Base-by-base conservation (phyloP, 2,797 vertebrate genomes). In the Alfaro cultratus region DNA sequence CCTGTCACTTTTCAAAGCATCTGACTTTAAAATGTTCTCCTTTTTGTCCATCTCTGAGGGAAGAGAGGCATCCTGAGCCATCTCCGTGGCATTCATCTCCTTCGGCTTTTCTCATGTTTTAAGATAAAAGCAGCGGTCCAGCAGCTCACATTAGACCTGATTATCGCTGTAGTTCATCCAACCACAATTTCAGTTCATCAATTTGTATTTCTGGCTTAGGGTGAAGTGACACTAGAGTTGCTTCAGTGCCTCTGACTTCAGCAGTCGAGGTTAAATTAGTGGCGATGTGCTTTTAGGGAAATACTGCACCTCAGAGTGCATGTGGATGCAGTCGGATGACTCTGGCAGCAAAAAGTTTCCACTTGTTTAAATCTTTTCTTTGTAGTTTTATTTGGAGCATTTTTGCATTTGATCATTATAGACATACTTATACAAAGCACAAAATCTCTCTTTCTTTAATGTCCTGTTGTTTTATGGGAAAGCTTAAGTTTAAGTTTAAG, bases 1-100 rank as follows among this genome's bases (percentile, higher is more conserved):
- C 85, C 92, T 90, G 94, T 94, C 94, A 94, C 93, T 92, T 94
- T 90, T 83, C 16, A 64, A 90, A 78, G 83, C 91, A 90, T 91
- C 90, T 82, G 90, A 91, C 92, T 94, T 92, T 90, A 92, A 93
- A 94, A 93, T 88, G 86, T 68, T 90, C 85, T 75, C 73, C 85
- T 87, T 83, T 88, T 83, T 51, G 46, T 83, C 87, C 87, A 77
- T 86, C 83, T 83, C 79, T 55, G 70, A 87, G 85, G 82, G 74
- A 80, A 77, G 85, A 79, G 80, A 78, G 83, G 70, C 60, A 41
- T 49, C 34, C 79, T 83, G 81, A 80, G 83, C 86, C 85, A 83
- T 84, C 75, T 81, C 16, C 67, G 55, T 85, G 84, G 81, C 85
- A 68, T 82, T 81, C 86, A 80, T 68, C 78, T 73, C 74, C 84